Conservation (phyloP, 2,888 invertebrate genomes). For the Drosophila multiciliata region DNA sequence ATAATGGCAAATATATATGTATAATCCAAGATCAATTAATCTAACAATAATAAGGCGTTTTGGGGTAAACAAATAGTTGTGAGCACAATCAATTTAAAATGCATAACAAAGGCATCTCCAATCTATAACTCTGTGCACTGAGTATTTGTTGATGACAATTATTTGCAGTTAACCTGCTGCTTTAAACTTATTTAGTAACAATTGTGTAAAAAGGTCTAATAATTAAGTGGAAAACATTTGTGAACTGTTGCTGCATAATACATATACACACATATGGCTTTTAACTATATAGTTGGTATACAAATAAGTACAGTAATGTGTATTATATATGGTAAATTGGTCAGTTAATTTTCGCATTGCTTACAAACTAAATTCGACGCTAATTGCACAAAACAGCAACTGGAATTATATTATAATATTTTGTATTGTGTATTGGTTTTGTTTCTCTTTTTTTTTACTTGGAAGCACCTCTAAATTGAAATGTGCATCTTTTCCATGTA, state of each 20-base stretch:
- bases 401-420: conserved; percentile 32
- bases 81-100: conserved; percentile 14
- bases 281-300: conserved; percentile 8
- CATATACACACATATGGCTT: conserved; percentile 5
- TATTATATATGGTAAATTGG: conserved; percentile 51
- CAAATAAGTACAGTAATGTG: not conserved
- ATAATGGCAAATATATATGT: not conserved
- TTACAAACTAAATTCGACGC: conserved; percentile 69
- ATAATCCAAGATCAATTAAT: conserved; percentile 15
- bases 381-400: conserved; percentile 54
- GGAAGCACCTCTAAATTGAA: conserved; percentile 49
- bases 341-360: conserved; percentile 37
- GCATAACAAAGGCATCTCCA: conserved; percentile 30
- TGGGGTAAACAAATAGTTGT: conserved; percentile 1
- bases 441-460: not conserved
- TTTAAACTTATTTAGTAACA: conserved; percentile 36
- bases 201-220: conserved; percentile 1
- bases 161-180: conserved; percentile 32
- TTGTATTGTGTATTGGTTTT: not conserved
- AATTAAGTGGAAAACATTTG: conserved; percentile 1
- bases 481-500: conserved; percentile 83
- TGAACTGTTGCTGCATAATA: conserved; percentile 1
- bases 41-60: conserved; percentile 23
- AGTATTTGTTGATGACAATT: conserved; percentile 34
- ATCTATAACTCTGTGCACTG: conserved; percentile 38